A percentile compares a stretch with the other conserved stretches of the same genome.
These are phyloP conservation scores for Apteryx mantelli DNA, from an alignment of 2,113 vertebrate species.

Conservation along the genomic window DNA sequence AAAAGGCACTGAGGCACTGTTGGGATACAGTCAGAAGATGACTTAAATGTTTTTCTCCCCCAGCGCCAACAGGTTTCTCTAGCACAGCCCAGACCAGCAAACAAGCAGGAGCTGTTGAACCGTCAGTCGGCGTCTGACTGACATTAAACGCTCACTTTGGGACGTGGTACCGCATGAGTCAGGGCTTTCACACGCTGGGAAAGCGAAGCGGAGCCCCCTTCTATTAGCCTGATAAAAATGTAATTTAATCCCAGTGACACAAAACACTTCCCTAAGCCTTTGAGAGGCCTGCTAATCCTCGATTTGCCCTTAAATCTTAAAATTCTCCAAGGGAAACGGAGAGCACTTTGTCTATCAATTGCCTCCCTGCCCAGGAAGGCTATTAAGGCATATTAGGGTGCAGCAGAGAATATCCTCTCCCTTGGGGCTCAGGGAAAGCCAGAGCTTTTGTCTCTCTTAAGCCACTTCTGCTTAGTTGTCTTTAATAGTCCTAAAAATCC, in stretches of 20 bases:
- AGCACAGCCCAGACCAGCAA: not conserved
- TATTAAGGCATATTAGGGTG: not conserved
- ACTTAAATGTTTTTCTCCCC: not conserved
- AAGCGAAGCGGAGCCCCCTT: not conserved
- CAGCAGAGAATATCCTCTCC: not conserved
- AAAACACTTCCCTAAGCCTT: not conserved
- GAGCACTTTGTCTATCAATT: not conserved
- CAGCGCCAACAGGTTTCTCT: not conserved
- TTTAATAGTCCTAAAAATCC: not conserved
- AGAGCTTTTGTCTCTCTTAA: not conserved
- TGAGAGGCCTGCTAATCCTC: not conserved
- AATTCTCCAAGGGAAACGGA: not conserved
- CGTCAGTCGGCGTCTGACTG: rapidly evolving
- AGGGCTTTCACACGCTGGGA: rapidly evolving
- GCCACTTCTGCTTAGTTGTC: not conserved
- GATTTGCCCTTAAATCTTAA: slow-evolving; percentile 6
- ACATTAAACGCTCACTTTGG: rapidly evolving
- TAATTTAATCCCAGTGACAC: not conserved
- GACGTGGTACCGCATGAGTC: rapidly evolving
- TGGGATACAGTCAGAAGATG: not conserved
- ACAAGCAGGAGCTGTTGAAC: not conserved
- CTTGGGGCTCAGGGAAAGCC: not conserved
- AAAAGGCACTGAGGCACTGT: not conserved
- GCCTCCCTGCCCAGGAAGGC: not conserved
- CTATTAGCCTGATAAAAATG: not conserved